A percentile compares a stretch with the other conserved stretches of the same genome.
These are phyloP conservation scores for Mechanitis mazaeus DNA, from an alignment of 2,888 invertebrate species.

Conservation along the genomic window DNA sequence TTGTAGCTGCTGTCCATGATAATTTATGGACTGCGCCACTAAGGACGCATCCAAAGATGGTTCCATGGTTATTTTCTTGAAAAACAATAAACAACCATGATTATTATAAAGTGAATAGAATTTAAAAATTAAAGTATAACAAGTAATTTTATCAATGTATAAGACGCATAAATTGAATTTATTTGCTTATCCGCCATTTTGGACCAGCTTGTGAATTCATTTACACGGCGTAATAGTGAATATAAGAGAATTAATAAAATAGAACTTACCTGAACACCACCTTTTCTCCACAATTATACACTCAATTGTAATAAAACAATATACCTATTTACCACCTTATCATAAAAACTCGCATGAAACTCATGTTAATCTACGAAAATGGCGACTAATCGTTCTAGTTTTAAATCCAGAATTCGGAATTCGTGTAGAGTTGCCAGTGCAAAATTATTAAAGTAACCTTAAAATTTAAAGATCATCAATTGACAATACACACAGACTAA, in stretches of 20 bases:
- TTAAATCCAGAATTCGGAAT: not conserved
- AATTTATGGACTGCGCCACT: slow-evolving; percentile 85
- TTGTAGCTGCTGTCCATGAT: slow-evolving; percentile 91
- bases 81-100: slow-evolving; percentile 1
- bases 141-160: not conserved
- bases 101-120: not conserved
- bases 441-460: too few species aligned
- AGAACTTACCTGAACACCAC: not conserved
- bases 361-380: slow-evolving; percentile 1
- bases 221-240: not conserved
- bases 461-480: too few species aligned
- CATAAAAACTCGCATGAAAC: not conserved
- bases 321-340: not conserved
- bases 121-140: too few species aligned
- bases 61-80: slow-evolving; percentile 52
- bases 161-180: not conserved
- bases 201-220: not conserved
- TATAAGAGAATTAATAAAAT: not conserved
- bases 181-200: slow-evolving; percentile 5
- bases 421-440: too few species aligned
- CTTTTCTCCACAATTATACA: not conserved
- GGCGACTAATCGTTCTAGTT: not conserved
- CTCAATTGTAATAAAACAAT: not conserved
- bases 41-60: slow-evolving; percentile 67
- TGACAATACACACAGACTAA: too few species aligned